phyloP scores from a whole-genome alignment of 2,888 invertebrate species.

The Campaea margaritaria region DNA sequence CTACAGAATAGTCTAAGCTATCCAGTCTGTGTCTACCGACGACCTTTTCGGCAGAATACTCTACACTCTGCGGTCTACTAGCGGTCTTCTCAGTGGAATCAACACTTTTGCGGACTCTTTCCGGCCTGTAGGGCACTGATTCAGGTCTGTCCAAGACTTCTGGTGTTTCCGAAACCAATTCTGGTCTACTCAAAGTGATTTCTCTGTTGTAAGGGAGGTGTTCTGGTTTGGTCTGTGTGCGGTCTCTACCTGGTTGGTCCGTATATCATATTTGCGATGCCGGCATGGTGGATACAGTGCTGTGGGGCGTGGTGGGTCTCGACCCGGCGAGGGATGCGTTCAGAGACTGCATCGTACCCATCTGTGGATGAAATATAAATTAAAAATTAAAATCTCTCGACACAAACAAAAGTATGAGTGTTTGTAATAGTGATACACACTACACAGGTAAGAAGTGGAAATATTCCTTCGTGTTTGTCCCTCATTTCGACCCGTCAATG shows the following conservation, averaged over 20 bases:
- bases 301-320: slow-evolving; percentile 95
- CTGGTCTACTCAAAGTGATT: slow-evolving; percentile 11
- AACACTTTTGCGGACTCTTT: background rate
- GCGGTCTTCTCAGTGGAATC: background rate
- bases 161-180: slow-evolving; percentile 3
- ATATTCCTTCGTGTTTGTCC: no score
- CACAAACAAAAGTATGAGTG: no score
- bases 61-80: slow-evolving; percentile 11
- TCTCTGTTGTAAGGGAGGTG: background rate
- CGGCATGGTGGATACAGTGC: slow-evolving; percentile 95
- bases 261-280: slow-evolving; percentile 85
- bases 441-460: no score
- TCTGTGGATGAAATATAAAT: slow-evolving; percentile 87
- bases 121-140: slow-evolving; percentile 21
- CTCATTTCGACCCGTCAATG: no score
- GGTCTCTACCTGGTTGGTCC: slow-evolving; percentile 42
- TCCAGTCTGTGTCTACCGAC: slow-evolving; percentile 6
- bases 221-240: slow-evolving; percentile 6
- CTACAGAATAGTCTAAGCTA: slow-evolving; percentile 5
- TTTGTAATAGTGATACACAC: no score
- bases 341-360: slow-evolving; percentile 96
- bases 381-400: no score
- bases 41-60: slow-evolving; percentile 1
- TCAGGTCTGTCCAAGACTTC: slow-evolving; percentile 24
- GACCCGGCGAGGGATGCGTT: slow-evolving; percentile 95